These are phyloP conservation scores for Pheosia gnoma DNA, from an alignment of 2,888 invertebrate species.

Conservation along the genomic window DNA sequence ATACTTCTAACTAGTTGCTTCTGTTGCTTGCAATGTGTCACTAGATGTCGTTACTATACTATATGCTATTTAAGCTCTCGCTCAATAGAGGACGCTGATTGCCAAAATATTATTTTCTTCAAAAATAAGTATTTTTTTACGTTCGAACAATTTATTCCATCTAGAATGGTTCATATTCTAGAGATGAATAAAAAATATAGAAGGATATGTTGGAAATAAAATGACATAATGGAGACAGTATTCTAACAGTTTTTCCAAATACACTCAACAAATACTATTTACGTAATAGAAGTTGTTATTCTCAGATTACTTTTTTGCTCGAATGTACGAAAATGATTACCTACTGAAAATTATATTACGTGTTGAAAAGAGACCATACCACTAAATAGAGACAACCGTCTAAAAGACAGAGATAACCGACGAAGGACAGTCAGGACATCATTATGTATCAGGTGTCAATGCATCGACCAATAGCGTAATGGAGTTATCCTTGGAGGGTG, in stretches of 20 bases:
- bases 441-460: conserved; percentile 47
- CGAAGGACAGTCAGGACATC: conserved; percentile 66
- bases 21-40: not conserved
- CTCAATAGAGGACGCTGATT: not conserved
- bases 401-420: conserved; percentile 58
- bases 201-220: too few relatives aligned
- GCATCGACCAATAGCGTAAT: conserved; percentile 59
- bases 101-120: not conserved
- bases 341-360: not conserved
- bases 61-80: not conserved
- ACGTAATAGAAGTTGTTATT: too few relatives aligned
- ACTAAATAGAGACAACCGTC: conserved; percentile 39
- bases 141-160: too few relatives aligned
- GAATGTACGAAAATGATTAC: not conserved
- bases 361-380: conserved; percentile 8
- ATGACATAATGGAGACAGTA: too few relatives aligned
- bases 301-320: not conserved
- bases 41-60: not conserved
- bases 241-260: too few relatives aligned
- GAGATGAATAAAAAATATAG: too few relatives aligned
- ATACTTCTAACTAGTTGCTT: not conserved
- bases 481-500: conserved; percentile 72
- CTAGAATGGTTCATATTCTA: too few relatives aligned
- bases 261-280: too few relatives aligned
- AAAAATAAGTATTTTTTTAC: not conserved